These are phyloP conservation scores for Fopius arisanus DNA, from an alignment of 1,140 invertebrate genomes.

Conservation along the genomic window DNA sequence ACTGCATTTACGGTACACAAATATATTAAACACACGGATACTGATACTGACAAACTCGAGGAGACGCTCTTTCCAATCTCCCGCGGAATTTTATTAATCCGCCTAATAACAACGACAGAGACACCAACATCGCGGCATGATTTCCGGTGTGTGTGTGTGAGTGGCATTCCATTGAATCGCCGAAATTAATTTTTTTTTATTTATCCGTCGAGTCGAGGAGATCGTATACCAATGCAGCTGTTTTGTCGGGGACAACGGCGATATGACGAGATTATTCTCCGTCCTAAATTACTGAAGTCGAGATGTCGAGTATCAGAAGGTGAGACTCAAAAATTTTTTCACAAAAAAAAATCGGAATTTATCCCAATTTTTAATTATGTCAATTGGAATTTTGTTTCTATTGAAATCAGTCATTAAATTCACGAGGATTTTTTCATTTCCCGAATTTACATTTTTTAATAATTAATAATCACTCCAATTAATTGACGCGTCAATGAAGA, in stretches of 20 bases:
- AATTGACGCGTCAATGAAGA: too few species aligned
- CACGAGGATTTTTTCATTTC: too few species aligned
- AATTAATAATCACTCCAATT: too few species aligned
- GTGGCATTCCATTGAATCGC: not conserved
- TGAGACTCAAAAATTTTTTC: too few species aligned
- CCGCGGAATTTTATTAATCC: conserved; percentile 52
- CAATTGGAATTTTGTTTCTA: too few species aligned
- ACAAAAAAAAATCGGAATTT: too few species aligned
- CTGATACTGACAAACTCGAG: not conserved
- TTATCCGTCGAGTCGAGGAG: not conserved
- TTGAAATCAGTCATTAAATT: too few species aligned
- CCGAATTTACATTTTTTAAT: too few species aligned
- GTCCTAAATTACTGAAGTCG: not conserved
- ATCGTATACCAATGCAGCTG: not conserved
- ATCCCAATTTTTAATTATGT: too few species aligned
- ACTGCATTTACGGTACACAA: conserved; percentile 17
- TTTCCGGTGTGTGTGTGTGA: not conserved
- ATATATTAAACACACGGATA: conserved; percentile 5
- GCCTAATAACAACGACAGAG: conserved; percentile 33
- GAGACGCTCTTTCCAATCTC: conserved; percentile 33
- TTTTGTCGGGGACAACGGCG: not conserved
- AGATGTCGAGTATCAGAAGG: not conserved
- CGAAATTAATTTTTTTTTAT: not conserved
- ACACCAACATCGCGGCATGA: not conserved
- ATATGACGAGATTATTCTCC: not conserved